These are phyloP conservation scores for Mus pahari DNA, from an alignment of 2,113 vertebrate genomes.

Conservation along the genomic window DNA sequence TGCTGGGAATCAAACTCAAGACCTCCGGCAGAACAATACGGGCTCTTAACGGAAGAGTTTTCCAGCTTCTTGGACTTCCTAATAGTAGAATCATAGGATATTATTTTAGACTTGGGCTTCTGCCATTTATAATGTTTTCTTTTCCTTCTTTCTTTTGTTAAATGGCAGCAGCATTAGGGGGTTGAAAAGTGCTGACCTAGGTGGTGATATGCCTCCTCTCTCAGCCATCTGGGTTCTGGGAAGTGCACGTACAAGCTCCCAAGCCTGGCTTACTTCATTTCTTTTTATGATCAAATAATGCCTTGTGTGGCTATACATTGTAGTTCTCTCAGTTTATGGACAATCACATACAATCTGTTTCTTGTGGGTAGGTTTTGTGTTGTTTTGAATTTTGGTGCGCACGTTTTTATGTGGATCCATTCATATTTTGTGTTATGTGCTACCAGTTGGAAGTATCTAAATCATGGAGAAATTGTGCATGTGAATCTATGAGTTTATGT, in stretches of 20 bases:
- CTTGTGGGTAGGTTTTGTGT: neutral
- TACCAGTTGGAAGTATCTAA: neutral
- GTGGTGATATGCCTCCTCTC: neutral
- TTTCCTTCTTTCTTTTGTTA: neutral
- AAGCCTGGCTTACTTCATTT: neutral
- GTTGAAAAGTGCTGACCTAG: neutral
- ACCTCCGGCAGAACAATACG: neutral
- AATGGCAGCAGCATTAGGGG: neutral
- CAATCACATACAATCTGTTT: neutral
- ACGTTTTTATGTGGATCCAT: neutral
- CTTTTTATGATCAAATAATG: neutral
- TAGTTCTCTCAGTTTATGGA: neutral
- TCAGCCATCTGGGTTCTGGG: no score
- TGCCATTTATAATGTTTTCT: neutral
- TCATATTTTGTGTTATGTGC: neutral
- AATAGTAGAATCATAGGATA: neutral
- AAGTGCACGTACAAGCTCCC: neutral
- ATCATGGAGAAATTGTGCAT: neutral
- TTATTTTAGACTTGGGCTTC: neutral
- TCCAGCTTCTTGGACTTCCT: neutral
- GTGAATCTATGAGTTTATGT: neutral
- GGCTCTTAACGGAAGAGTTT: neutral
- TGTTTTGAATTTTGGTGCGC: no score
- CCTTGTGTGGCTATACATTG: neutral
- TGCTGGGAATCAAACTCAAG: neutral